Percentiles rank a stretch among this genome's conserved stretches.
phyloP scores from a whole-genome alignment of 2,888 invertebrate genomes.

The Salticus scenicus region DNA sequence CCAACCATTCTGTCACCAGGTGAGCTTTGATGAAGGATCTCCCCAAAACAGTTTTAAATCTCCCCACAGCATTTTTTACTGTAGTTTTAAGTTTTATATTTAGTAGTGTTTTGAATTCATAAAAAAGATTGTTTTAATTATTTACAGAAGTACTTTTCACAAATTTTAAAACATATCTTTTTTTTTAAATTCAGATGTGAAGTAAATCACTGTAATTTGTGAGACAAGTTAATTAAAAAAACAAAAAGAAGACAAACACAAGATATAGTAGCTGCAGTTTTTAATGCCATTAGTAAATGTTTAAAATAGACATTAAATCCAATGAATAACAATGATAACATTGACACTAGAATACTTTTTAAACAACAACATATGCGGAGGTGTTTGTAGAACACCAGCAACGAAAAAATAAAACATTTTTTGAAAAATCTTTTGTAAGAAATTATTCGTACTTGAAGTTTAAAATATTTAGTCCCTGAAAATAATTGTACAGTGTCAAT shows the following conservation, averaged over 20 bases:
- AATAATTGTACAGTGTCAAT: background rate
- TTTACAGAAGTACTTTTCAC: too few relatives aligned
- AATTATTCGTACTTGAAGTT: background rate
- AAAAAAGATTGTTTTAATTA: too few relatives aligned
- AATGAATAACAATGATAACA: conserved; percentile 22
- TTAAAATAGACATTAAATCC: conserved; percentile 27
- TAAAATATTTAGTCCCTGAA: conserved; percentile 13
- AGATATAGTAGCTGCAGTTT: conserved; percentile 21
- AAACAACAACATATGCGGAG: conserved; percentile 18
- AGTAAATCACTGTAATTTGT: too few relatives aligned
- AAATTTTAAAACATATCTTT: too few relatives aligned
- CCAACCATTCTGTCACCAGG: too few relatives aligned
- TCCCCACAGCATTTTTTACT: too few relatives aligned
- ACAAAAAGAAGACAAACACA: background rate
- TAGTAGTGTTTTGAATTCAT: too few relatives aligned
- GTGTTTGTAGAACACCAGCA: background rate
- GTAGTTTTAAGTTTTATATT: too few relatives aligned
- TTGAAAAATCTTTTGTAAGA: background rate
- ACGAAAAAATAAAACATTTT: background rate
- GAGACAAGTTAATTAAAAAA: too few relatives aligned
- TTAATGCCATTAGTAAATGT: conserved; percentile 38
- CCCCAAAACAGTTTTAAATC: too few relatives aligned
- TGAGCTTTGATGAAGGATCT: too few relatives aligned
- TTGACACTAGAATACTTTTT: conserved; percentile 27
- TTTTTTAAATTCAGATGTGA: too few relatives aligned